Base-by-base conservation (phyloP, 2,888 invertebrate species). In the Sphinx pinastri region DNA sequence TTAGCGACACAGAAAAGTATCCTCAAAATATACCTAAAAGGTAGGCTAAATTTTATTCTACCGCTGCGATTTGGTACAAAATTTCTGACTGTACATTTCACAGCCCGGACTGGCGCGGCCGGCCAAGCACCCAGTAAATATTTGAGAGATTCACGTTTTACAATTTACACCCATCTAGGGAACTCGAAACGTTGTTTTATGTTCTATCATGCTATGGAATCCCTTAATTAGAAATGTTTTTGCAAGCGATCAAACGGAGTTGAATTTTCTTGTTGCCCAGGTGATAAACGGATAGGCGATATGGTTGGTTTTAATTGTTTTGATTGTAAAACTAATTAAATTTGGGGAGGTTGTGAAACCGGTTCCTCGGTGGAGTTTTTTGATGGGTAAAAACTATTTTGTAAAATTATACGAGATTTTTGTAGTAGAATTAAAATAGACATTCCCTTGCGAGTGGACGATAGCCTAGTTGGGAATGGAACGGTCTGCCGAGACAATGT, bases 121-220 rank as follows among this genome's bases (percentile, higher is more conserved):
- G 71, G 82, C 77, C 72, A 81, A 88, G 87, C 81, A 83, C 81
- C 83, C 77, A 74, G 87, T 89, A 89, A 90, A 89, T 89, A 90
- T 90, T 90, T 89, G 84, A 90, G 83, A 80, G 82, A 85, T 87
- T 79, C 86, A 83, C 88, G 88, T 87, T 89, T 88, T 84, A 87
- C 88, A 89, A 88, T 89, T 89, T 86, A 87, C 88, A 83, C 82
- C 83, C 84, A 84, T 86, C 85, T 79, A 70, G 77, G 77, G 79
- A 80, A 81, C 79, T 76, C 73, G 72, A 76, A 81, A 77, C 79
- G 77, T 77, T 80, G 82, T 82, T 84, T 85, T 82, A 81, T 79
- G 76, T 81, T 81, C 81, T 83, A 84, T 85, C 83, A 84, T 77
- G 74, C 78, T 74, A 78, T 77, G 81, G 85, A 84, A 87, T 88